Evolutionary conservation across 1,140 invertebrate genomes (phyloP), one percentile per base, ranked within the genome.

Genomic region (Chymomyza costata): DNA sequence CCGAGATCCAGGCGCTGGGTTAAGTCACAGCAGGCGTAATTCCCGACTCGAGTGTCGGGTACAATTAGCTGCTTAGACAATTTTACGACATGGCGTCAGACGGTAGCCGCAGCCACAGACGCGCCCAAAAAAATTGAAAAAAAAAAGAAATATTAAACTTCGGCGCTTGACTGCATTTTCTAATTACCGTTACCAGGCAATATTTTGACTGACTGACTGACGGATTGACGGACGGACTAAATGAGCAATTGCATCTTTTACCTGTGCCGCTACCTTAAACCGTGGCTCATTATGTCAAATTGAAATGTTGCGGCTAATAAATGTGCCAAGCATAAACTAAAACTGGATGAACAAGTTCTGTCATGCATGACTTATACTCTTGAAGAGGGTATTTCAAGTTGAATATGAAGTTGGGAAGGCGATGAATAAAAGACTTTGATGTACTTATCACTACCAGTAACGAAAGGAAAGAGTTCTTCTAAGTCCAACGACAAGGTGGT

Each of bases 201-300:
- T 64, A 64, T 64, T 64, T 64, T 64, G 45, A 34, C 44, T 55
- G 40, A 47, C n/a, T n/a, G 14, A 19, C 21, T 45, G 28, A 45
- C 43, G 25, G 28, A 21, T 15, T 25, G 21, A 25, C 21, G 8
- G 21, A 25, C 21, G 3, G 21, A 25, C 21, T 25, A 5, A 25
- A 25, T 25, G 8, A 25, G 8, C 21, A 25, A 25, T 8, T 25
- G 21, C 21, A 25, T 25, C 3, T 25, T 43, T 30, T 40, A 25
- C 35, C 34, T 38, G 25, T 14, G 10, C 19, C 5, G 8, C 39
- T 55, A 56, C 58, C 62, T 62, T 51, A 41, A 39, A 43, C 34
- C 65, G 54, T 61, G 51, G 56, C 73, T 80, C 81, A 83, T 83
- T 76, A 83, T 83, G 73, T 83, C 80, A 83, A 76, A 70, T 80